phyloP scores from a whole-genome alignment of 2,888 invertebrate species.

The Pachydiplax longipennis region DNA sequence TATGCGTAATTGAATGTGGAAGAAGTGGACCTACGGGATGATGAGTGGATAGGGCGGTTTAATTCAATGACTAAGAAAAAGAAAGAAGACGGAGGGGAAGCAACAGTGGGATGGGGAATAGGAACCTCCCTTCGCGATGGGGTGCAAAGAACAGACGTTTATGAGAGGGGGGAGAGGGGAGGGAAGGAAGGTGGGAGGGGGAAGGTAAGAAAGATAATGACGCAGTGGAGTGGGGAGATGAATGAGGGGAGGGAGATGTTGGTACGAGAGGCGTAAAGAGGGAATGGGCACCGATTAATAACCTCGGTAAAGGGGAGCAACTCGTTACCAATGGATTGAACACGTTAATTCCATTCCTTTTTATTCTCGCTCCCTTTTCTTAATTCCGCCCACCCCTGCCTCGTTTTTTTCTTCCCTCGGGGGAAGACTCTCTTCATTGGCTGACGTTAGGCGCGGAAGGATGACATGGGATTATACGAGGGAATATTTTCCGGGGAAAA shows the following conservation, averaged over 20 bases:
- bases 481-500: constrained; percentile 18
- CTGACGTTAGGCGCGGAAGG: constrained; percentile 41
- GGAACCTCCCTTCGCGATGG: constrained; percentile 30
- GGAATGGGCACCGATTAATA: constrained; percentile 33
- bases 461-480: constrained; percentile 40
- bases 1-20: background rate
- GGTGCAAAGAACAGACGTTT: background rate
- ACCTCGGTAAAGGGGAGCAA: constrained; percentile 23
- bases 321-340: constrained; percentile 45
- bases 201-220: background rate
- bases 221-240: background rate
- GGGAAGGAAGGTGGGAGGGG: background rate
- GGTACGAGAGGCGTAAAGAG: background rate
- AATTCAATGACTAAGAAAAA: constrained; percentile 30
- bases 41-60: constrained; percentile 46
- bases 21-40: background rate
- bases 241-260: background rate
- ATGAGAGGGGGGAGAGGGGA: background rate
- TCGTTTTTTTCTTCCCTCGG: background rate
- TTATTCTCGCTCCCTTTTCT: background rate
- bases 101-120: constrained; percentile 28
- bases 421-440: constrained; percentile 16
- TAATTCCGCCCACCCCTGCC: background rate
- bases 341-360: constrained; percentile 43
- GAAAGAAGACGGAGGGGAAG: constrained; percentile 8